A percentile compares a stretch with the other conserved stretches of the same genome.
Conservation (phyloP, 2,113 vertebrate species). For the Saimiri boliviensis region DNA sequence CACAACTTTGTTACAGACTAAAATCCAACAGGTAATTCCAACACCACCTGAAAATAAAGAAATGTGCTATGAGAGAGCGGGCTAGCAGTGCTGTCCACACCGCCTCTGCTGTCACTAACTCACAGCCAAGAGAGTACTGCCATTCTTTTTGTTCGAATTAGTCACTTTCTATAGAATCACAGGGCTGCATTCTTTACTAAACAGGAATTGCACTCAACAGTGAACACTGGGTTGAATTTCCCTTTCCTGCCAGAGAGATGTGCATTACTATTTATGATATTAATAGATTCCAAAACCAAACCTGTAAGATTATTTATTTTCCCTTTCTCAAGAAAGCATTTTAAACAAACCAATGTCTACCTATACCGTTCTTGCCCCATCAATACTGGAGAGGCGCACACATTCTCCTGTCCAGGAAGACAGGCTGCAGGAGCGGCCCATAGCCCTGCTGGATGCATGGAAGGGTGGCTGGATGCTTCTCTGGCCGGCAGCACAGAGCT, state of each 20-base stretch:
- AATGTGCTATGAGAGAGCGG: fast-evolving
- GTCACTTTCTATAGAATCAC: not conserved
- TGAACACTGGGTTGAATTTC: not conserved
- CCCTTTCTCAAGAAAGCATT: not conserved
- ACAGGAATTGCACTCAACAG: not conserved
- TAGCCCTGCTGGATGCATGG: not conserved
- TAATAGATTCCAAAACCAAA: not conserved
- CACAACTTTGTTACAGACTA: conserved; percentile 99
- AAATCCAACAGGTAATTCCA: conserved; percentile 98
- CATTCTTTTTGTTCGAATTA: not conserved
- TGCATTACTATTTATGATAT: fast-evolving
- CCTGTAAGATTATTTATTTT: not conserved
- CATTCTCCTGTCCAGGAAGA: not conserved
- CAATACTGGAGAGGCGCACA: not conserved
- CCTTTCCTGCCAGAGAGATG: not conserved
- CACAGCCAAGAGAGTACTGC: not conserved
- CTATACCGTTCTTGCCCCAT: not conserved
- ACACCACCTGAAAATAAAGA: conserved; percentile 91
- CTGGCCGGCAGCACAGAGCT: no score
- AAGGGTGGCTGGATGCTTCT: not conserved
- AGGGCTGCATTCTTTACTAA: not conserved
- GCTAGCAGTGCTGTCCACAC: not conserved
- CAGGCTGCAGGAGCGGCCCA: not conserved
- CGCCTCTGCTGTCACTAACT: not conserved
- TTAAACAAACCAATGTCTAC: not conserved